A percentile compares a stretch with the other conserved stretches of the same genome.
These are phyloP conservation scores for Brachionus plicatilis DNA, from an alignment of 1,140 invertebrate species.

Conservation along the genomic window DNA sequence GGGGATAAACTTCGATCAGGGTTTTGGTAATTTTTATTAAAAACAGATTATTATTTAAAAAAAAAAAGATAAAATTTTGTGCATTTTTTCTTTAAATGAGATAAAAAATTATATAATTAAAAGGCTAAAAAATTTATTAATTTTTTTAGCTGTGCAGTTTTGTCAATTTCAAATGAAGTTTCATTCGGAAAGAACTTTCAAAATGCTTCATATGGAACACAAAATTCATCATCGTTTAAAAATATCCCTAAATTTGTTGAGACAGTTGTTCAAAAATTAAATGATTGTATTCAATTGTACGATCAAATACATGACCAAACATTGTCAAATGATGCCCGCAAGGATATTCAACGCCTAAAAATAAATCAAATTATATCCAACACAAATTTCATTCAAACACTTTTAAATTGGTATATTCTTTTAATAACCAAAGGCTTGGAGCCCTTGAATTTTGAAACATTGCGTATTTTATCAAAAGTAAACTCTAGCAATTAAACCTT, in stretches of 20 bases:
- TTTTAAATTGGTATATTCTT: slow-evolving; percentile 20
- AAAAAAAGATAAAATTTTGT: too few species aligned
- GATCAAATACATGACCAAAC: neutral
- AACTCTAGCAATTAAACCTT: neutral
- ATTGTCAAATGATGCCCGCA: neutral
- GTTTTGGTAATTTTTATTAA: too few species aligned
- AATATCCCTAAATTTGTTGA: neutral
- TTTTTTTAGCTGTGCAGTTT: neutral
- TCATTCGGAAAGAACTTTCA: neutral
- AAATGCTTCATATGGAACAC: neutral
- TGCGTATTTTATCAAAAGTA: neutral
- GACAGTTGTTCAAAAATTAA: neutral
- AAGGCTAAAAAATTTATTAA: neutral
- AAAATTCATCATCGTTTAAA: neutral
- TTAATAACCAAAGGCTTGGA: neutral
- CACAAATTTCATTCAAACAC: neutral
- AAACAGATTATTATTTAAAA: too few species aligned
- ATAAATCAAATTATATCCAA: neutral
- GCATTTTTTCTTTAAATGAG: too few species aligned
- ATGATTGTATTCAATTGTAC: neutral
- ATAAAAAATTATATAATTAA: neutral
- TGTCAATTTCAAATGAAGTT: neutral
- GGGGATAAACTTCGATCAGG: too few species aligned
- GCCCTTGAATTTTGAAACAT: neutral
- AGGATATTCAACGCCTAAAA: neutral